Evolutionary conservation across 2,797 vertebrate genomes (phyloP), one percentile per base, ranked within the genome.

Genomic region (Trachurus trachurus): DNA sequence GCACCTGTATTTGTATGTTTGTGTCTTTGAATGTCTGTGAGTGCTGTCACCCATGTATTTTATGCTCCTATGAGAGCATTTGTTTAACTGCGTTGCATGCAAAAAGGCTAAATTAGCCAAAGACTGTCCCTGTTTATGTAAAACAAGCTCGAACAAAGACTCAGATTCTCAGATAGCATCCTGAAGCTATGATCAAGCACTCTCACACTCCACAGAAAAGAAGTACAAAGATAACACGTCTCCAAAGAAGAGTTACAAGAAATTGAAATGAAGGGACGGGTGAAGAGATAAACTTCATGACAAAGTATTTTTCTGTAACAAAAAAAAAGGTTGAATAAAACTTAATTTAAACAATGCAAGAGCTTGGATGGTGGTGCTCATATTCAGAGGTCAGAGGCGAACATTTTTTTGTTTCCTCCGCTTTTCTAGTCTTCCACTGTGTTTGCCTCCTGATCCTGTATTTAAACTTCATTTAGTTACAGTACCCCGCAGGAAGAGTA

Each of bases 131-230:
- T 16, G 29, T 53, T 26, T 13, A 47, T 52, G 47, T 71, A 69
- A 77, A 76, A 66, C 62, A 54, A 81, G 67, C 80, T 77, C 4
- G 29, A 75, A 90, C 80, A 89, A 89, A 84, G 64, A 73, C 29
- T 80, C 81, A n/a, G 47, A 65, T 56, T 16, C 49, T 60, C n/a
- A 12, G 22, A 31, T 49, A 64, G 64, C 78, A 49, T 70, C 76
- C 50, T 59, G 39, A 59, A 69, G 34, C 49, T 26, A 45, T 21
- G 37, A 49, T 44, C 26, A 47, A 50, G 83, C 74, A 29, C 31
- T 9, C 47, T 56, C 50, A 71, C 56, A 68, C 58, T 56, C 17
- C 34, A 22, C 0, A 31, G 21, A 12, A 6, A 12, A 58, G 9
- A 58, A 5, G 56, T 9, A 69, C 29, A 73, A 81, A 67, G 40